Conservation (phyloP, 2,113 vertebrate species). For the Bubo scandiacus region DNA sequence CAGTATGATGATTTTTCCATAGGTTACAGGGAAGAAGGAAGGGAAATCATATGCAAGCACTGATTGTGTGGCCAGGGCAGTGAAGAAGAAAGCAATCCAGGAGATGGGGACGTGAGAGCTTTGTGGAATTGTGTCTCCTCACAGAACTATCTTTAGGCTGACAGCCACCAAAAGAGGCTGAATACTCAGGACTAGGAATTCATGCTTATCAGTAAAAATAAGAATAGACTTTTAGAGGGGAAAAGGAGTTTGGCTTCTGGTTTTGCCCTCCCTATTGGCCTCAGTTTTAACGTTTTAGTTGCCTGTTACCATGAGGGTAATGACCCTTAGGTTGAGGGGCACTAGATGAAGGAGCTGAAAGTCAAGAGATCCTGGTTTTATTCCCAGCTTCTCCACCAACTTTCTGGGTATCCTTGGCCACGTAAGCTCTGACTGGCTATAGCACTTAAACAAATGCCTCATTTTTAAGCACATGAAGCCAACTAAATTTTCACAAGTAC, state of each 20-base stretch:
- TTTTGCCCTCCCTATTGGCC: neutral
- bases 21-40: neutral
- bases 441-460: neutral
- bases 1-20: neutral
- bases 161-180: neutral
- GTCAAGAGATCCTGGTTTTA: neutral
- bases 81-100: neutral
- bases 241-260: neutral
- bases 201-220: fast-evolving
- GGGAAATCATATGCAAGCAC: neutral
- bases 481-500: neutral
- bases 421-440: neutral
- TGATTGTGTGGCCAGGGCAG: neutral
- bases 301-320: neutral
- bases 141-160: neutral
- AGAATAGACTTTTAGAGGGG: neutral
- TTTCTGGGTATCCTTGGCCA: neutral
- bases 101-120: neutral
- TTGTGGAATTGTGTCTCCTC: neutral
- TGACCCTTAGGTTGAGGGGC: neutral
- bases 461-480: neutral
- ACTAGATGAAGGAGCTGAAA: neutral
- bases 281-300: neutral
- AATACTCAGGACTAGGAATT: neutral
- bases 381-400: neutral